A percentile compares a stretch with the other conserved stretches of the same genome.
Evolutionary conservation across 2,113 vertebrate genomes (phyloP).

Genomic region (Talpa occidentalis): DNA sequence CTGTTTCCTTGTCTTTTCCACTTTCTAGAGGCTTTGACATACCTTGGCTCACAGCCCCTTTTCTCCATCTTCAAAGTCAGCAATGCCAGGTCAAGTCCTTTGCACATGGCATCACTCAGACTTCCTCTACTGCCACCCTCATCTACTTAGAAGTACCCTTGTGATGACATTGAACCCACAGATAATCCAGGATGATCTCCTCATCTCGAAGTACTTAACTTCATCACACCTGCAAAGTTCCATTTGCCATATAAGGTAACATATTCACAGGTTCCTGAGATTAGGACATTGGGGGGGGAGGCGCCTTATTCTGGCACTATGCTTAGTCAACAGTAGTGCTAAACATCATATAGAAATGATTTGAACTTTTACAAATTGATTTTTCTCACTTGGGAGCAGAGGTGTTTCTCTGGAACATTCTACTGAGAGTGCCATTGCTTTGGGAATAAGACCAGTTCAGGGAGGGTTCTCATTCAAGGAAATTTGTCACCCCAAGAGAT

Average conservation of each 20-base stretch:
- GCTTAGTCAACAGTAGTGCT: neutral
- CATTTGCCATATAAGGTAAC: neutral
- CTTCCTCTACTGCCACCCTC: neutral
- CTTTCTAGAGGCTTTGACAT: neutral
- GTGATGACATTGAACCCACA: neutral
- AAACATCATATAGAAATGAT: slow-evolving; percentile 39
- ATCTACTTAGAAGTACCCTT: neutral
- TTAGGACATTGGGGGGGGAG: neutral
- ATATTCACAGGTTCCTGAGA: neutral
- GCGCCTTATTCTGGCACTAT: neutral
- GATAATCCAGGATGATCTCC: neutral
- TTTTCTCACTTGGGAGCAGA: slow-evolving; percentile 48
- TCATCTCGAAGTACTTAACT: neutral
- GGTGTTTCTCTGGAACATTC: slow-evolving; percentile 16
- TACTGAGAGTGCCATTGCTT: slow-evolving; percentile 9
- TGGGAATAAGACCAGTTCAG: neutral
- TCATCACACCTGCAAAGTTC: neutral
- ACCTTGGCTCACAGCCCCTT: neutral
- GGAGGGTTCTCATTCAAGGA: neutral
- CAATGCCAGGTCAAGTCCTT: neutral
- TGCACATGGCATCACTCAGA: neutral
- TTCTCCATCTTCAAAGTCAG: neutral
- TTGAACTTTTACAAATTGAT: slow-evolving; percentile 46
- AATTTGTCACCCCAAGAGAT: neutral
- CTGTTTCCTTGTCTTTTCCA: neutral